Evolutionary conservation across 1,140 invertebrate species (phyloP), one percentile per base, ranked within the genome.

Genomic region (Sminthurinus signatus): DNA sequence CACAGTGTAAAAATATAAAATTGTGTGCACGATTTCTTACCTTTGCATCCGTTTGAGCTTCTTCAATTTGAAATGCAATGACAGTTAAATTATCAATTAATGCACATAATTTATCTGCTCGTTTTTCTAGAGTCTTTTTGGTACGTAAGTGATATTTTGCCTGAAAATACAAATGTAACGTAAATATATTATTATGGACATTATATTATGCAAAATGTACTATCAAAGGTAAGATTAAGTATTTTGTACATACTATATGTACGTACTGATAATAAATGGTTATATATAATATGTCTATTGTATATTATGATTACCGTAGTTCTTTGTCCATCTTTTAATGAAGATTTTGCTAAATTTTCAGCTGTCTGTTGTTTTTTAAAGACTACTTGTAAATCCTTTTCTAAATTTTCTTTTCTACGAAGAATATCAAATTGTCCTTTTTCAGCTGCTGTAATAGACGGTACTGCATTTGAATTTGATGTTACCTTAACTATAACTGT

Each of bases 81-180:
- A 50, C 48, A 12, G 59, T 59, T 29, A 69, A 43, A 31, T 62
- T 69, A 57, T 65, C 63, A 25, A 69, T 50, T n/a, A 69, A 29
- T 25, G n/a, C 12, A 39, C 19, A 51, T 29, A 65, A 28, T 27
- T 65, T 65, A 5, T 46, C 48, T 21, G 29, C 15, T 58, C 63
- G 50, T 28, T 61, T 57, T 28, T 69, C 67, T 1, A 57, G 14
- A 3, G 59, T 12, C 29, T 69, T 69, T 43, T 65, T 65, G 12
- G 23, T 31, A 32, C 60, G 36, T 19, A 69, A 57, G 28, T 69
- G 58, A 54, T 62, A 43, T 27, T 69, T 69, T n/a, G 67, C 67
- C 63, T 65, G 42, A 5, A 64, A 64, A 46, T 27, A 42, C 8
- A 54, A 19, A 31, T 2, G 23, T 36, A 46, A 27, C 21, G 48